Percentiles rank a stretch among this genome's conserved stretches.
phyloP scores from a whole-genome alignment of 2,888 invertebrate genomes.

The Rhagonycha fulva region DNA sequence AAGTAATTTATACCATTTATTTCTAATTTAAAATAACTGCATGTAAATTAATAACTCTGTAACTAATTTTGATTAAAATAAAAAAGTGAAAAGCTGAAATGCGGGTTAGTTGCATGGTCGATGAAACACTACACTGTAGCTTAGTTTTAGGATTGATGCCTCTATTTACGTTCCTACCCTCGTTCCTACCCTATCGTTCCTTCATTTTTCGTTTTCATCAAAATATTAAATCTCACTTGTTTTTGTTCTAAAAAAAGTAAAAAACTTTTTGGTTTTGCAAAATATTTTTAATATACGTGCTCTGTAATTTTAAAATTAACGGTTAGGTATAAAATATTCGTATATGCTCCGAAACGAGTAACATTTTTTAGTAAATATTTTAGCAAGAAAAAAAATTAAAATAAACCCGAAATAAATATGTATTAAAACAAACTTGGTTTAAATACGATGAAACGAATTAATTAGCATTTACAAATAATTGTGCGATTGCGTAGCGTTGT shows the following conservation, averaged over 20 bases:
- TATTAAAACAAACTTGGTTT: constrained; percentile 25
- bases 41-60: neutral
- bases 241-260: neutral
- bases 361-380: neutral
- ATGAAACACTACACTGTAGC: neutral
- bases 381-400: neutral
- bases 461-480: constrained; percentile 31
- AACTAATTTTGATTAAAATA: neutral
- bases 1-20: neutral
- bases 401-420: neutral
- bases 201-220: neutral
- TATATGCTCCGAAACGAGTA: neutral
- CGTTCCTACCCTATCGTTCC: neutral
- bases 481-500: constrained; percentile 29
- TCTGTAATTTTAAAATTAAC: no score
- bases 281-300: no score
- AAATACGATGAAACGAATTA: constrained; percentile 20
- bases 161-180: neutral
- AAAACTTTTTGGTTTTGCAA: no score
- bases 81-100: neutral
- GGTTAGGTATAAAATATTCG: no score
- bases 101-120: neutral
- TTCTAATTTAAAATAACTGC: neutral
- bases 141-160: neutral
- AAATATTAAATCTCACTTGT: neutral